A percentile compares a stretch with the other conserved stretches of the same genome.
phyloP scores from a whole-genome alignment of 1,140 invertebrate species.

The Melipona quadrifasciata region DNA sequence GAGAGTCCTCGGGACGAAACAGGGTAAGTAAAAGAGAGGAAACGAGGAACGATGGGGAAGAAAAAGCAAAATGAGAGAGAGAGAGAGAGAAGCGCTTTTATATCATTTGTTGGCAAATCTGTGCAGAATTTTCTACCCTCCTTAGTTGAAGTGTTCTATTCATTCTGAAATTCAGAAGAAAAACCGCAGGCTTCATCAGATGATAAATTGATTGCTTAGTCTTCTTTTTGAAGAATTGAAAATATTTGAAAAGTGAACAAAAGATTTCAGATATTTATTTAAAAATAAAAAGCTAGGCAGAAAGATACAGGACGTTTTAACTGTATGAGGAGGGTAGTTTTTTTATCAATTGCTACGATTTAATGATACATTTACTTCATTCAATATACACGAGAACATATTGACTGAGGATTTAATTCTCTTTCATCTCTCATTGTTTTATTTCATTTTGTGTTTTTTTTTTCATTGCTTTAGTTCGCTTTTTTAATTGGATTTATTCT shows the following conservation, averaged over 20 bases:
- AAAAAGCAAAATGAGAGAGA: background rate
- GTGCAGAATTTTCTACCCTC: background rate
- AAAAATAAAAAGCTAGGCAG: too few relatives aligned
- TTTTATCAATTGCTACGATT: background rate
- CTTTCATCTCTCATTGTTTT: background rate
- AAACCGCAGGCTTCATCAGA: background rate
- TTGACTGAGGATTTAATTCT: background rate
- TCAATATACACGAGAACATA: conserved; percentile 2
- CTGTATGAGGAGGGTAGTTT: background rate
- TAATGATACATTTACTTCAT: conserved; percentile 1
- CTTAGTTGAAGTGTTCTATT: background rate
- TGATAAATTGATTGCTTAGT: too few relatives aligned
- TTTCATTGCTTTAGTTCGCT: too few relatives aligned
- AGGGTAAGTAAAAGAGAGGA: conserved; percentile 55
- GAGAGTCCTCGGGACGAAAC: conserved; percentile 70
- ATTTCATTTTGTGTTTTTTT: background rate
- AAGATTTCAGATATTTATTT: too few relatives aligned
- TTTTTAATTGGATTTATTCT: background rate
- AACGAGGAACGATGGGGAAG: background rate
- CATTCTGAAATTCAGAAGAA: background rate
- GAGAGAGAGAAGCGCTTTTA: background rate
- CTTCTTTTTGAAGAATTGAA: too few relatives aligned
- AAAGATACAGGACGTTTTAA: background rate
- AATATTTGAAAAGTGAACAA: too few relatives aligned
- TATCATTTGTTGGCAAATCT: background rate